A percentile compares a stretch with the other conserved stretches of the same genome.
Conservation (phyloP, 2,888 invertebrate species). For the Leucophora obtusa region DNA sequence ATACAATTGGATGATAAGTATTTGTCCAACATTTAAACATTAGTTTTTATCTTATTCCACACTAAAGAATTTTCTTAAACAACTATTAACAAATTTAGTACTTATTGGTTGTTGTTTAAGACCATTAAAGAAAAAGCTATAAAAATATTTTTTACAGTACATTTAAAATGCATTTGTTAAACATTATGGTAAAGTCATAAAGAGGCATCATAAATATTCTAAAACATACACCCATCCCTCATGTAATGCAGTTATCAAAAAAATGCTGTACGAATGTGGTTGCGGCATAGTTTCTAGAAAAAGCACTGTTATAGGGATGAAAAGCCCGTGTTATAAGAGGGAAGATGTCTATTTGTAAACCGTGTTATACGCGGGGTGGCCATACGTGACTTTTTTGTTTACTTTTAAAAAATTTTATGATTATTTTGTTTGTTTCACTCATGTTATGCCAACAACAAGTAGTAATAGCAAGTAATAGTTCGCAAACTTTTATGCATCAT, state of each 20-base stretch:
- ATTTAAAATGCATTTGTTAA: slow-evolving; percentile 2
- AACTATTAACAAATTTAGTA: not conserved
- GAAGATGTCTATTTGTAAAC: too few species aligned
- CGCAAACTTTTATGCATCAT: not conserved
- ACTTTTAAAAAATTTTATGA: not conserved
- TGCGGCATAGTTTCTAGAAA: too few species aligned
- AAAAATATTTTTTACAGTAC: not conserved
- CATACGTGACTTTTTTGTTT: slow-evolving; percentile 17
- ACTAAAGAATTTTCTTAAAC: too few species aligned
- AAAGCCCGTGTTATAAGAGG: too few species aligned
- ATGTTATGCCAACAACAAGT: not conserved
- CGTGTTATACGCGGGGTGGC: too few species aligned
- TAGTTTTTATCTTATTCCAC: too few species aligned
- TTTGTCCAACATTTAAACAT: too few species aligned
- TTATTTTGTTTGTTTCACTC: not conserved
- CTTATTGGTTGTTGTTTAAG: not conserved
- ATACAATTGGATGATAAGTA: too few species aligned
- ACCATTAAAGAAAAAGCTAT: not conserved
- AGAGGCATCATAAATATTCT: slow-evolving; percentile 25
- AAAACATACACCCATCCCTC: too few species aligned
- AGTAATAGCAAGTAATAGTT: not conserved
- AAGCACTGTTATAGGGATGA: too few species aligned
- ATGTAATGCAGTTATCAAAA: too few species aligned
- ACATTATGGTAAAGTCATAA: not conserved
- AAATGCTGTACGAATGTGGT: too few species aligned